These are phyloP conservation scores for Andrena bicolor DNA, from an alignment of 2,888 invertebrate species.

Conservation along the genomic window DNA sequence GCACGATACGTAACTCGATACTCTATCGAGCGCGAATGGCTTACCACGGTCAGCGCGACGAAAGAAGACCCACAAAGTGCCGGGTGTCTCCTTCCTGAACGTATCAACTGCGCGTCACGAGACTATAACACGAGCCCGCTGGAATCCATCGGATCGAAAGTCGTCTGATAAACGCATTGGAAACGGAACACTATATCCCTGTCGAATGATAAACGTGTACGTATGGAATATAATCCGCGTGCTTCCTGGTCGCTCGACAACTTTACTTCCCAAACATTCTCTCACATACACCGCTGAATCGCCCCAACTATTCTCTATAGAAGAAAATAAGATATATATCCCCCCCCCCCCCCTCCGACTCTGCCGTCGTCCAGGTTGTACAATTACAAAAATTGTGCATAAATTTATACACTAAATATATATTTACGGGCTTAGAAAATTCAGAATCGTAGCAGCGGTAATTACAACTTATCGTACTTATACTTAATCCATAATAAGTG, in stretches of 20 bases:
- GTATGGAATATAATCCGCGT: no score
- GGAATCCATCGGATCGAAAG: background rate
- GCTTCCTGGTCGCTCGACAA: no score
- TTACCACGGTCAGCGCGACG: slow-evolving; percentile 50
- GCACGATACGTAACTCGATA: slow-evolving; percentile 73
- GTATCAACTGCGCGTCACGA: background rate
- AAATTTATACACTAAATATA: slow-evolving; percentile 51
- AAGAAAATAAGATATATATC: background rate
- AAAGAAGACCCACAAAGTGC: slow-evolving; percentile 78
- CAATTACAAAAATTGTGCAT: slow-evolving; percentile 45
- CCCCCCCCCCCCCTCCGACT: background rate
- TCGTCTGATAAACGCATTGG: slow-evolving; percentile 11
- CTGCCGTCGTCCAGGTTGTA: slow-evolving; percentile 1
- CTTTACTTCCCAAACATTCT: no score
- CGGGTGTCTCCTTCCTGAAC: slow-evolving; percentile 27
- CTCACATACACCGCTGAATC: no score
- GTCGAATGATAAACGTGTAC: no score
- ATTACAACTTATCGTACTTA: slow-evolving; percentile 57
- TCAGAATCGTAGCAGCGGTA: slow-evolving; percentile 33
- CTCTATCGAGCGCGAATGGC: slow-evolving; percentile 69
- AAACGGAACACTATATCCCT: background rate
- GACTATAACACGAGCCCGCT: background rate
- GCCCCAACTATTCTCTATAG: background rate
- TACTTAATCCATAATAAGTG: slow-evolving; percentile 41
- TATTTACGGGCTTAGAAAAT: slow-evolving; percentile 56